These are phyloP conservation scores for Serilophus lunatus DNA, from an alignment of 2,113 vertebrate genomes.

Conservation along the genomic window DNA sequence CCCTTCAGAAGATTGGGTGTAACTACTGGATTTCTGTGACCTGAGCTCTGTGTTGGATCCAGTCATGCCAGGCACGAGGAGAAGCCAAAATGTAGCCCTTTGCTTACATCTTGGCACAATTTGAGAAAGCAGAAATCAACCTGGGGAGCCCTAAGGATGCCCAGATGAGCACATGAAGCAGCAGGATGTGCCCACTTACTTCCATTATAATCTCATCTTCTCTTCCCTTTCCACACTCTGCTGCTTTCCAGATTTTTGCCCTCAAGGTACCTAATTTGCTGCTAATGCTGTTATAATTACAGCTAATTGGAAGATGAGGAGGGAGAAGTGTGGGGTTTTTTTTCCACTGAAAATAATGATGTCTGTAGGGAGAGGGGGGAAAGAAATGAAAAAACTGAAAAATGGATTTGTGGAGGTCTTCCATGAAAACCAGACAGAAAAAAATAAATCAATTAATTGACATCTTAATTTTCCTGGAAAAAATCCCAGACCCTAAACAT, in stretches of 20 bases:
- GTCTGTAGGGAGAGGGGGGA: background rate
- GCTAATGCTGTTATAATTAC: slow-evolving; percentile 46
- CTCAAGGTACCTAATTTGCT: background rate
- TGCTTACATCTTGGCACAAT: rapidly evolving
- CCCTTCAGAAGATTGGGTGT: background rate
- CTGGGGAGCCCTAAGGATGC: background rate
- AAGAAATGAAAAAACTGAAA: background rate
- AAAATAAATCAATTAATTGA: background rate
- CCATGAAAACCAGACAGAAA: background rate
- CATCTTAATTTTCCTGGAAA: slow-evolving; percentile 12
- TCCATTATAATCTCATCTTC: background rate
- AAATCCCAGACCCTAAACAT: background rate
- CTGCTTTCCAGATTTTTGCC: slow-evolving; percentile 55
- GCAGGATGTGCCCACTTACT: background rate
- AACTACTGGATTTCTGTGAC: background rate
- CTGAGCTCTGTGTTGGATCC: background rate
- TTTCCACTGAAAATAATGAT: slow-evolving; percentile 3
- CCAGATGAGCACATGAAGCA: background rate
- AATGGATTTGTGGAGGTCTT: background rate
- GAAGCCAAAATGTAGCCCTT: background rate
- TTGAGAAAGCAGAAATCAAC: background rate
- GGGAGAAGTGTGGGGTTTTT: background rate
- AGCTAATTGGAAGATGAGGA: slow-evolving; percentile 36
- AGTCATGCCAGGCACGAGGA: background rate
- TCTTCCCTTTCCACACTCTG: background rate